phyloP scores from a whole-genome alignment of 1,140 invertebrate genomes.

The Probaryconus sp. region DNA sequence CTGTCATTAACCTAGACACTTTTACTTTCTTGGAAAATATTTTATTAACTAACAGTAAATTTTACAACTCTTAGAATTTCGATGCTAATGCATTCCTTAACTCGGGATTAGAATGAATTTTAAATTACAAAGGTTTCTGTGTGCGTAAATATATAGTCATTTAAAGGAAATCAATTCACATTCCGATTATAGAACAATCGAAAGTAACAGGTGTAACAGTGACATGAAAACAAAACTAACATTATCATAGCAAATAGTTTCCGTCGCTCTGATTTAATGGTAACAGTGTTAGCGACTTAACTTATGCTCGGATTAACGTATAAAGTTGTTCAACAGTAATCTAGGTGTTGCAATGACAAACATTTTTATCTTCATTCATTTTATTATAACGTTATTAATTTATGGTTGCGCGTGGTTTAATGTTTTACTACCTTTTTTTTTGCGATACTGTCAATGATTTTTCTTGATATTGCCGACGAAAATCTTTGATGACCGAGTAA shows the following conservation, averaged over 20 bases:
- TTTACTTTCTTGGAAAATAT: constrained; percentile 16
- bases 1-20: constrained; percentile 25
- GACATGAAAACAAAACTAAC: constrained; percentile 38
- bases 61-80: too few species aligned
- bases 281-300: constrained; percentile 52
- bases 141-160: neutral
- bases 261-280: constrained; percentile 16
- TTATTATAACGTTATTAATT: too few species aligned
- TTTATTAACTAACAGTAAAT: constrained; percentile 28
- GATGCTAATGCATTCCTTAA: too few species aligned
- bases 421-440: too few species aligned
- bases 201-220: constrained; percentile 57
- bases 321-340: constrained; percentile 39
- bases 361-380: too few species aligned
- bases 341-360: too few species aligned
- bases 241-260: constrained; percentile 52
- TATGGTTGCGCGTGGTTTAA: too few species aligned
- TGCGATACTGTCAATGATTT: too few species aligned
- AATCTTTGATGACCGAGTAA: too few species aligned
- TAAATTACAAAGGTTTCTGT: neutral
- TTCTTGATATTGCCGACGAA: too few species aligned
- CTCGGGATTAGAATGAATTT: neutral
- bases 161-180: constrained; percentile 32
- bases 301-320: constrained; percentile 57
- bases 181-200: constrained; percentile 45